Evolutionary conservation across 2,888 invertebrate genomes (phyloP), one percentile per base, ranked within the genome.

Genomic region (Rhagium mordax): DNA sequence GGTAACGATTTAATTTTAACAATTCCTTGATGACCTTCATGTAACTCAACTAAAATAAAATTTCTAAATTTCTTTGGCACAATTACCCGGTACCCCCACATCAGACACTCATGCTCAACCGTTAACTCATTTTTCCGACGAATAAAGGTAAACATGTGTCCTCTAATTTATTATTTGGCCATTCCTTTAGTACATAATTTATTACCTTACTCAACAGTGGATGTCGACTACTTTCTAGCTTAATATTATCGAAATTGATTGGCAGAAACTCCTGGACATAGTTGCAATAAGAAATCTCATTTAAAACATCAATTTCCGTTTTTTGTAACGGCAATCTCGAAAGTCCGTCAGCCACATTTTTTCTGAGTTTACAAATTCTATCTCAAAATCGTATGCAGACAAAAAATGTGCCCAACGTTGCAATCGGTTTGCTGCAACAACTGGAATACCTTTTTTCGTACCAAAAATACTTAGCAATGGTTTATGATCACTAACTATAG

Each of bases 351-450:
- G 59, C 59, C 16, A 7, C 47, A 33, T 57, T 69, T 1, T 49
- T 15, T 7, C 18, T 7, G 60, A 48, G 5, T 27, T 24, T 16
- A 74, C 67, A 57, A 71, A 74, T 48, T 48, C 51, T 47, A 76
- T 71, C 13, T 73, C 71, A 62, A 57, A 74, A 41, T 71, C 16
- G 57, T 66, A 76, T 1, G 66, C 55, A 15, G 55, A n/a, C n/a
- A n/a, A n/a, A n/a, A 51, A 61, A 27, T 62, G 59, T 10, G 72
- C 67, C 71, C 68, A 76, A 48, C 74, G 10, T 66, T 72, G 72
- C 18, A 74, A 49, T 48, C 70, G 27, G 48, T 72, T 70, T 8
- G 74, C 74, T 3, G 67, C 62, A 64, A 72, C 62, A 27, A 61
- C n/a, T 16, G 74, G 71, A n/a, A 76, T 60, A 18, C 70, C 70